Conservation (phyloP, 2,113 vertebrate species). For the Cariama cristata region DNA sequence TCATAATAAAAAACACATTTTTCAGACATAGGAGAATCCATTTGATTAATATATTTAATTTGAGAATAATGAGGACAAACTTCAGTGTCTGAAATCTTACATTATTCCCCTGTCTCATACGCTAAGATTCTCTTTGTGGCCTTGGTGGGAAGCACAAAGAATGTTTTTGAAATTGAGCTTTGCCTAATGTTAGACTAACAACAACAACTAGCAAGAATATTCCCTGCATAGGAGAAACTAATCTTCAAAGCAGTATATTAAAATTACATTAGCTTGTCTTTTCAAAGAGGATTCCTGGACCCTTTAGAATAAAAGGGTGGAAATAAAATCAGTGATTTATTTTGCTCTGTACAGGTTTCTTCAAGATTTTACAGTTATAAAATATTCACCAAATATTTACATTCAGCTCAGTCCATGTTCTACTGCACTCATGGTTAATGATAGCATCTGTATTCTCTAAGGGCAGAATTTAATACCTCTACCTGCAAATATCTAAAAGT, state of each 20-base stretch:
- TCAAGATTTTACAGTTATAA: background rate
- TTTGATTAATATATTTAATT: background rate
- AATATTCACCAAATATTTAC: background rate
- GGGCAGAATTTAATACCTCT: conserved; percentile 7
- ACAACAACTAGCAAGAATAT: background rate
- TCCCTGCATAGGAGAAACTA: background rate
- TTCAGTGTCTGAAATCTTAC: background rate
- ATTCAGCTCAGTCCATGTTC: background rate
- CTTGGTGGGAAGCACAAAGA: background rate
- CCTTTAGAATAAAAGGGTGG: background rate
- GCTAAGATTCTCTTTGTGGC: background rate
- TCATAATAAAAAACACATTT: fast-evolving
- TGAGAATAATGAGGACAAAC: background rate
- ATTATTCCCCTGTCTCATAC: background rate
- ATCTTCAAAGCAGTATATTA: background rate
- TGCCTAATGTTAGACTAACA: background rate
- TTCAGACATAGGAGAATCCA: background rate
- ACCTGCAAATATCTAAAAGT: conserved; percentile 2
- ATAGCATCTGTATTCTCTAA: background rate
- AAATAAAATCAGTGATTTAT: background rate
- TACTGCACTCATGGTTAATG: background rate
- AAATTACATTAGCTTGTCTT: background rate
- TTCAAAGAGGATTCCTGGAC: background rate
- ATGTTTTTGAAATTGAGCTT: background rate
- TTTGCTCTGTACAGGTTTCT: background rate